These are phyloP conservation scores for Procambarus virginalis DNA, from an alignment of 1,140 invertebrate species.

Conservation along the genomic window DNA sequence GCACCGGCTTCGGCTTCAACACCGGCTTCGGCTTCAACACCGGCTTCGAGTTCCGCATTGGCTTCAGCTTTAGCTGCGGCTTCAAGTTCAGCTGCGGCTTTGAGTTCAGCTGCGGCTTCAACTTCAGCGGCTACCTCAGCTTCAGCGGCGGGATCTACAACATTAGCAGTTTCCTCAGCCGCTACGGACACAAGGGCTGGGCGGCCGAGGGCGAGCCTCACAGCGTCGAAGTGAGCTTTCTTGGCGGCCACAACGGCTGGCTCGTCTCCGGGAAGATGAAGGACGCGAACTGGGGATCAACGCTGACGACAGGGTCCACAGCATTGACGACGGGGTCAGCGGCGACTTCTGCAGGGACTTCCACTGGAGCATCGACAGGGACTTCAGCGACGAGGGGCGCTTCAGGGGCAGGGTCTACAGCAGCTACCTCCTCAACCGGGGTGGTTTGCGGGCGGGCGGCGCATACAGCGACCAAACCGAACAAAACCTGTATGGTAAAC, in stretches of 20 bases:
- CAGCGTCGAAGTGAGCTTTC: slow-evolving; percentile 67
- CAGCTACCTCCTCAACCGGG: background rate
- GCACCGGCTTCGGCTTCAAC: slow-evolving; percentile 1
- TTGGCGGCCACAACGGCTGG: slow-evolving; percentile 64
- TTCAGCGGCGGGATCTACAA: background rate
- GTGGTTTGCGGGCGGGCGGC: background rate
- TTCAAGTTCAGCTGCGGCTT: background rate
- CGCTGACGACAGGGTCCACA: slow-evolving; percentile 46
- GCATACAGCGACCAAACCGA: slow-evolving; percentile 7
- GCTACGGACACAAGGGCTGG: background rate
- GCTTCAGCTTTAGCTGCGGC: too few species aligned
- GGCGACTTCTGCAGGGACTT: background rate
- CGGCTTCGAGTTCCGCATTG: background rate
- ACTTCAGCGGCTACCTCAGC: background rate
- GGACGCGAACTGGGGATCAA: slow-evolving; percentile 62
- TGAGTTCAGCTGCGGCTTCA: background rate
- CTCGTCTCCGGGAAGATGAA: slow-evolving; percentile 69
- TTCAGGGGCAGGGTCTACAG: slow-evolving; percentile 27
- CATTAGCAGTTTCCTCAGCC: background rate
- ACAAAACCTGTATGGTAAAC: background rate
- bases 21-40: too few species aligned
- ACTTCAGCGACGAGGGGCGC: slow-evolving; percentile 14
- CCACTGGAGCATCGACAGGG: too few species aligned
- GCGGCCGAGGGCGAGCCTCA: slow-evolving; percentile 31
- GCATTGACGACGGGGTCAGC: slow-evolving; percentile 1